Evolutionary conservation across 2,888 invertebrate species (phyloP), one percentile per base, ranked within the genome.

Genomic region (Calliphora vomitoria): DNA sequence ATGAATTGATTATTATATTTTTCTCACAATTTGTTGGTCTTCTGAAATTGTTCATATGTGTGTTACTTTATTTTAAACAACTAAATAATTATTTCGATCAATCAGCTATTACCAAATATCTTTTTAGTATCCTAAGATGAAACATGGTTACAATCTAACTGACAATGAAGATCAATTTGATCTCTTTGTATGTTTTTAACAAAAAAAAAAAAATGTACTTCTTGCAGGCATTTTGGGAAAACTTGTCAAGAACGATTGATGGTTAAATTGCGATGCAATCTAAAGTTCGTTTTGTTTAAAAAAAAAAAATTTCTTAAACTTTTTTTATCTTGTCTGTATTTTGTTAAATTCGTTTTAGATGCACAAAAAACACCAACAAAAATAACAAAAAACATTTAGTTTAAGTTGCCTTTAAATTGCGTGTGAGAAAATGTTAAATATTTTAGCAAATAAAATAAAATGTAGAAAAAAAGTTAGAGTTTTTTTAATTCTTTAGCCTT

Each of bases 241-340:
- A 80, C 69, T 76, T 85, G 87, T 87, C 88, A 78, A 78, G 87
- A 69, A 83, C 85, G 89, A 89, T 89, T 89, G 89, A 89, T 88
- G 88, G 82, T 53, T 88, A 89, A 89, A 89, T 89, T 89, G 88
- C 85, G 58, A 66, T 86, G 78, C 83, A 80, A 88, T 85, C 74
- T 62, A 18, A 25, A 72, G n/a, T 47, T 83, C 35, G 13, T 15
- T 58, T 62, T 60, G 18, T 18, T 31, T n/a, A n/a, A n/a, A n/a
- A 31, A 31, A 31, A 31, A 31, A 31, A 11, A 55, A 38, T 80
- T 66, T 18, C 47, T 58, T 11, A 35, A 50, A 66, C 41, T 15
- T 47, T 38, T 25, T 58, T 76, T 25, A 44, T 66, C 60, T 38
- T 68, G 50, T 47, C 58, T 58, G 60, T 74, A 31, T 55, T 47